A percentile compares a stretch with the other conserved stretches of the same genome.
These are phyloP conservation scores for Trimorus sp. DNA, from an alignment of 2,888 invertebrate species.

Conservation along the genomic window DNA sequence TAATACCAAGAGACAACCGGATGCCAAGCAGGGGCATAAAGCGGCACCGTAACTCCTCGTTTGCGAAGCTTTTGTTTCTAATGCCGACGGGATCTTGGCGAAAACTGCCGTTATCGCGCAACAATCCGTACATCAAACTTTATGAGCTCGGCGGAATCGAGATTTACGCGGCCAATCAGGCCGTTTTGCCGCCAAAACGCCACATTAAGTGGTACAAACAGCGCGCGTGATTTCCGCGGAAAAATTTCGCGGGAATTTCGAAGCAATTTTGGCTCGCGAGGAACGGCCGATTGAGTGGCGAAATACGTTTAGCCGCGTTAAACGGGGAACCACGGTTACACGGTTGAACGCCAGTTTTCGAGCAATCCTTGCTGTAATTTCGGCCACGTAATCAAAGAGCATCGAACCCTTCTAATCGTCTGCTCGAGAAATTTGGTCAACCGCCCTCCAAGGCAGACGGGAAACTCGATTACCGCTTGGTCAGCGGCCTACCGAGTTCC, in stretches of 20 bases:
- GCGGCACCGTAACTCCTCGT: constrained; percentile 76
- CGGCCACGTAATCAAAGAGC: constrained; percentile 66
- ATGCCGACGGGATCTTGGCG: constrained; percentile 67
- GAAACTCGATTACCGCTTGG: constrained; percentile 76
- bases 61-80: constrained; percentile 75
- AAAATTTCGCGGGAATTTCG: too few relatives aligned
- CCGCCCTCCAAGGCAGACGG: constrained; percentile 67
- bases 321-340: constrained; percentile 27
- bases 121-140: constrained; percentile 76
- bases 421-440: constrained; percentile 77
- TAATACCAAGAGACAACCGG: constrained; percentile 79
- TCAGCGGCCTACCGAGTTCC: constrained; percentile 74
- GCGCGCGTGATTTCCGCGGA: too few relatives aligned
- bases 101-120: constrained; percentile 70
- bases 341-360: constrained; percentile 31
- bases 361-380: constrained; percentile 63
- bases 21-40: constrained; percentile 75
- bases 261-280: too few relatives aligned
- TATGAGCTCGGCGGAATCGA: constrained; percentile 69
- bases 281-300: constrained; percentile 4
- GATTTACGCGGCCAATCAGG: constrained; percentile 58
- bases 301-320: constrained; percentile 23
- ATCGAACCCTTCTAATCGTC: constrained; percentile 78
- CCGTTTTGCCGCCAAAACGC: constrained; percentile 15
- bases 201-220: constrained; percentile 30